Evolutionary conservation across 2,888 invertebrate species (phyloP), one percentile per base, ranked within the genome.

Genomic region (Cryptosula pallasiana): DNA sequence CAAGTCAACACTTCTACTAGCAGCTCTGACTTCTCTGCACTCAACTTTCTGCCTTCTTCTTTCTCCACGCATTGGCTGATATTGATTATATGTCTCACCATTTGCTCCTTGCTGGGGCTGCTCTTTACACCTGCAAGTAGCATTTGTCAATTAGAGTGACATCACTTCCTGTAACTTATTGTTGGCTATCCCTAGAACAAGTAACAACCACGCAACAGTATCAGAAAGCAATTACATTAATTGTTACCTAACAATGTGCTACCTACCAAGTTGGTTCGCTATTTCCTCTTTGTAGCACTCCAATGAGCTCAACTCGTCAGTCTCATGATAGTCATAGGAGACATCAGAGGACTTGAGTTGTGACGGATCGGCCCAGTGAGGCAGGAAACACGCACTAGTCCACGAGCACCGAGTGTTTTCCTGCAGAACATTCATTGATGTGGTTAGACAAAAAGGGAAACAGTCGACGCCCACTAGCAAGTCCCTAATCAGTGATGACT

Each of bases 281-380:
- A 63, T 5, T n/a, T 63, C 63, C 34, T 63, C 25, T n/a, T 63
- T 63, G 63, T 63, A 63, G 25, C 9, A 13, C 32, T 63, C 63
- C n/a, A 63, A 9, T 9, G 63, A 63, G 63, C 63, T 63, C 3
- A 63, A 32, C 9, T 27, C 63, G 63, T 63, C 63, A 2, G 20
- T 16, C 27, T 63, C 63, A 32, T 55, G 72, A 45, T 72, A 72
- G 27, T 73, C 69, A 20, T 55, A 72, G 34, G n/a, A 25, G 20
- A 75, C 73, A 23, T 77, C 77, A 34, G 71, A 58, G 29, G 55
- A 63, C 45, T 72, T 74, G 20, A 76, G 74, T 36, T 75, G 71
- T 69, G 71, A 71, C 0, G 77, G 77, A 74, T 78, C 75, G 0
- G 78, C 78, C 78, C 78, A 78, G 71, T 75, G 71, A 5, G 78